Evolutionary conservation across 30 jellyfish, hydroid and myxozoan species (phyloP).

Genomic region (Rhopilema esculentum): DNA sequence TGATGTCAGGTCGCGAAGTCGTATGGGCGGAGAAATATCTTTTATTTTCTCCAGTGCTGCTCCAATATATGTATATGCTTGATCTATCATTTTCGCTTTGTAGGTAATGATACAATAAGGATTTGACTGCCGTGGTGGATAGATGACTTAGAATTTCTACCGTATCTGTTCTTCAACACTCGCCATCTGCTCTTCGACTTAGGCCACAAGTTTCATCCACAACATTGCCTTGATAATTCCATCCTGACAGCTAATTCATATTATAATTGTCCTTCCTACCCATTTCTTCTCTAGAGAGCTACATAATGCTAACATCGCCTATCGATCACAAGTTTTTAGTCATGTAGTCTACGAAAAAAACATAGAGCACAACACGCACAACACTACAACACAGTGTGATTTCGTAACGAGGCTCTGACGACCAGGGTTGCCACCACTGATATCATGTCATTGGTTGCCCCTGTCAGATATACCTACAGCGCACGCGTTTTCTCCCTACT

Average conservation of each 20-base stretch:
- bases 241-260: not conserved
- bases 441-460: too few relatives aligned
- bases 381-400: too few relatives aligned
- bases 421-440: too few relatives aligned
- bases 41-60: conserved; percentile 32
- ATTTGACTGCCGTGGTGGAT: not conserved
- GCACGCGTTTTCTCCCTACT: too few relatives aligned
- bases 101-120: not conserved
- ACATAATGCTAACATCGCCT: not conserved
- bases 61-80: conserved; percentile 43
- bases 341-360: not conserved
- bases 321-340: not conserved
- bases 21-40: conserved; percentile 34
- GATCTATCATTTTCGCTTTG: conserved; percentile 33
- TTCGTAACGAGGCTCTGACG: conserved; percentile 16
- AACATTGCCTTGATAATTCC: not conserved
- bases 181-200: not conserved
- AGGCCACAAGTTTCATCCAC: not conserved
- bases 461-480: too few relatives aligned
- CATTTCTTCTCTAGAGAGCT: not conserved
- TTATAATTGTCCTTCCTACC: not conserved
- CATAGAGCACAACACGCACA: not conserved
- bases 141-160: not conserved
- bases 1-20: conserved; percentile 28
- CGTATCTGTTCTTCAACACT: not conserved